Evolutionary conservation across 2,113 vertebrate species (phyloP).

Genomic region (Caloenas nicobarica): DNA sequence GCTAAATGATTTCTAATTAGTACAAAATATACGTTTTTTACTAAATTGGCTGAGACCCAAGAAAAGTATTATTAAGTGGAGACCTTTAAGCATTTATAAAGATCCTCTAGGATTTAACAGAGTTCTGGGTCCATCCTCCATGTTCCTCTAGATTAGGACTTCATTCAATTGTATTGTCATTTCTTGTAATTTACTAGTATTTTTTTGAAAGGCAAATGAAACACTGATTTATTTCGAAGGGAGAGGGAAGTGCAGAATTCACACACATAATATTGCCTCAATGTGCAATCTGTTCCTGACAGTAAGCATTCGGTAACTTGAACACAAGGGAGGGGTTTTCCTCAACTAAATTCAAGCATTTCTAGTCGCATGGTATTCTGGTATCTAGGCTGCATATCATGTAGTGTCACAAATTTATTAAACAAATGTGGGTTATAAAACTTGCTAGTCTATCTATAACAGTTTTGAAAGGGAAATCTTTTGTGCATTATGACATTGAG

Average conservation of each 20-base stretch:
- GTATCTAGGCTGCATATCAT: background rate
- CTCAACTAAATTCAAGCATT: background rate
- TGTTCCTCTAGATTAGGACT: background rate
- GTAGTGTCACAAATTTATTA: background rate
- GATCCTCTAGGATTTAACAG: background rate
- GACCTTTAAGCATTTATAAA: constrained; percentile 12
- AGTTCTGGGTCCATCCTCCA: background rate
- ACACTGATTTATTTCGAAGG: background rate
- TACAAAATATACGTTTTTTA: background rate
- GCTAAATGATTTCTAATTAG: constrained; percentile 33
- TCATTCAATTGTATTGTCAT: background rate
- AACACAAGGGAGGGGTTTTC: background rate
- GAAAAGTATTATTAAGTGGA: constrained; percentile 20
- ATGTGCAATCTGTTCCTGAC: background rate
- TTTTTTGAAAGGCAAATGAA: background rate
- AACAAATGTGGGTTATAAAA: background rate
- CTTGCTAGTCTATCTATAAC: background rate
- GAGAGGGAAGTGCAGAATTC: background rate
- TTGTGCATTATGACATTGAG: background rate
- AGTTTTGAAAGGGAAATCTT: background rate
- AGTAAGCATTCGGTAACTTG: background rate
- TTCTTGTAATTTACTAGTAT: background rate
- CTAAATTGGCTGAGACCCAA: constrained; percentile 18
- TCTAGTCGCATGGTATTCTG: too few relatives aligned
- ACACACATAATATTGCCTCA: background rate